phyloP scores from a whole-genome alignment of 1,140 invertebrate species.

The Lerema accius region DNA sequence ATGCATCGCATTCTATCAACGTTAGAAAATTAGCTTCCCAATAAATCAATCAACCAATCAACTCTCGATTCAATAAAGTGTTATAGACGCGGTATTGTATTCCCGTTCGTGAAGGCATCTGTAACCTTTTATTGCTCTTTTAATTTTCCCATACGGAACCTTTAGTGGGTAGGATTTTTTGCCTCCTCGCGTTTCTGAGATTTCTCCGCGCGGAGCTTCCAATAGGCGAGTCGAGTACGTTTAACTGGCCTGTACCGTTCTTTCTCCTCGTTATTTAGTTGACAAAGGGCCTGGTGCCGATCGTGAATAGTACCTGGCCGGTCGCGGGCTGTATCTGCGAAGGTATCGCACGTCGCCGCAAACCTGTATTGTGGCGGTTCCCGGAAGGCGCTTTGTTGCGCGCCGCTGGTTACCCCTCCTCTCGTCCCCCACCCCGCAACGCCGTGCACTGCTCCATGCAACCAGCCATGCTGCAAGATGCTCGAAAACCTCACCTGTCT shows the following conservation, averaged over 20 bases:
- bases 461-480: slow-evolving; percentile 34
- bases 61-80: slow-evolving; percentile 13
- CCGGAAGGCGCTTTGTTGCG: slow-evolving; percentile 77
- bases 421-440: slow-evolving; percentile 39
- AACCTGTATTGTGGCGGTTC: slow-evolving; percentile 80
- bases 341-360: slow-evolving; percentile 79
- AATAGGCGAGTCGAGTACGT: slow-evolving; percentile 39
- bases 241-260: slow-evolving; percentile 50
- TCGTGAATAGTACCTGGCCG: slow-evolving; percentile 57
- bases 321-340: slow-evolving; percentile 69
- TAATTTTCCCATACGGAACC: slow-evolving; percentile 10
- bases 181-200: neutral
- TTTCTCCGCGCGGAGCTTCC: slow-evolving; percentile 27
- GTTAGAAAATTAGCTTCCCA: slow-evolving; percentile 20
- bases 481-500: slow-evolving; percentile 29
- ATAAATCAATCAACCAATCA: slow-evolving; percentile 28
- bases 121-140: neutral
- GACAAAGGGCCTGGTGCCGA: slow-evolving; percentile 60
- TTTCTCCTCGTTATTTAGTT: slow-evolving; percentile 56
- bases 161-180: neutral
- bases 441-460: slow-evolving; percentile 36
- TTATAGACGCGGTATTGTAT: slow-evolving; percentile 16
- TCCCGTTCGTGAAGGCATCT: slow-evolving; percentile 20
- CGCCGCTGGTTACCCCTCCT: slow-evolving; percentile 57
- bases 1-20: neutral